These are phyloP conservation scores for Jaculus jaculus DNA, from an alignment of 2,113 vertebrate genomes.

Conservation along the genomic window DNA sequence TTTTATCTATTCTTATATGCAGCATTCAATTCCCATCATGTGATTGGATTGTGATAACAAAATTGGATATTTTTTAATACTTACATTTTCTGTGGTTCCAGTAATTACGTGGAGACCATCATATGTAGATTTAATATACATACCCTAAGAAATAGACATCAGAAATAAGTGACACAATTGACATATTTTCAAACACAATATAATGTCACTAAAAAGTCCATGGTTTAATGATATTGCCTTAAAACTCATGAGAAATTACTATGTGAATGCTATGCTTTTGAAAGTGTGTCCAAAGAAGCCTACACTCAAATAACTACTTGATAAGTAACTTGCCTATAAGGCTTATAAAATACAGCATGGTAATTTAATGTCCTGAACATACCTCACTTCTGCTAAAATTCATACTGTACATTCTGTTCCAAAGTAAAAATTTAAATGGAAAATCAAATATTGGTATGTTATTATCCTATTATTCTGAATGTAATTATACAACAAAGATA, in stretches of 20 bases:
- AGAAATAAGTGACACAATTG: constrained; percentile 83
- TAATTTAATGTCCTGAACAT: constrained; percentile 25
- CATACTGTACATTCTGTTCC: constrained; percentile 7
- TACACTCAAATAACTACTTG: constrained; percentile 46
- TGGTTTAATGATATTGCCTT: neutral
- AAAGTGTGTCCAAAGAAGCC: constrained; percentile 2
- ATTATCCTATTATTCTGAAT: neutral
- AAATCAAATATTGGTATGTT: constrained; percentile 21
- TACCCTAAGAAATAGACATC: constrained; percentile 91
- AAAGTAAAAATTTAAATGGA: constrained; percentile 49
- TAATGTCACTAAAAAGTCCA: constrained; percentile 67
- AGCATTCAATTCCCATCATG: constrained; percentile 44
- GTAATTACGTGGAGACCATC: constrained; percentile 98
- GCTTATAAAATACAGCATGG: neutral
- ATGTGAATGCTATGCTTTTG: constrained; percentile 53
- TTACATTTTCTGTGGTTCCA: constrained; percentile 98
- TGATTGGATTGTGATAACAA: constrained; percentile 63
- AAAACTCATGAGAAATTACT: constrained; percentile 59
- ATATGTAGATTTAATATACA: constrained; percentile 99
- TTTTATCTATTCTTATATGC: constrained; percentile 18
- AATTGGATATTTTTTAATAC: constrained; percentile 83
- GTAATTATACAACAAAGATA: constrained; percentile 37
- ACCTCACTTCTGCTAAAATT: neutral
- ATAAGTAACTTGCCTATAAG: constrained; percentile 18
- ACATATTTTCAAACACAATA: constrained; percentile 79